phyloP scores from a whole-genome alignment of 2,113 vertebrate species.

The Ictalurus furcatus region DNA sequence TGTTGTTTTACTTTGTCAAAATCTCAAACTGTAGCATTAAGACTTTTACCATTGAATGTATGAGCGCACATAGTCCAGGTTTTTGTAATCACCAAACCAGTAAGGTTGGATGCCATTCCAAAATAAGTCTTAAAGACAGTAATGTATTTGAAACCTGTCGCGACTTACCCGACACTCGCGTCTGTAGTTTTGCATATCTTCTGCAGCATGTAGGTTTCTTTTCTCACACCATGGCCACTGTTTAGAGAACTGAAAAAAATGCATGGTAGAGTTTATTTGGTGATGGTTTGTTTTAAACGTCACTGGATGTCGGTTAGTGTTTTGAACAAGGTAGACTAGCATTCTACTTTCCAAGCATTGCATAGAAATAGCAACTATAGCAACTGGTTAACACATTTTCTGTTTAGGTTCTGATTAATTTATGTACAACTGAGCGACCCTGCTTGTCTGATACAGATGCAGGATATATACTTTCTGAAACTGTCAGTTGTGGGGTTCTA shows the following conservation, averaged over 20 bases:
- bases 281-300: background rate
- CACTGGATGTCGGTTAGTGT: background rate
- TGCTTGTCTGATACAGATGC: background rate
- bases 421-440: background rate
- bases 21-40: background rate
- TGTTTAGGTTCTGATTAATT: background rate
- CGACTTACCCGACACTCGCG: constrained; percentile 75
- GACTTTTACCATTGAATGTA: background rate
- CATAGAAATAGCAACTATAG: background rate
- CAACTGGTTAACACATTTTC: background rate
- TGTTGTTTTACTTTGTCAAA: background rate
- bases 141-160: background rate
- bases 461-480: background rate
- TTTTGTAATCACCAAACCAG: background rate
- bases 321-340: background rate
- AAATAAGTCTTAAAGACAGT: background rate
- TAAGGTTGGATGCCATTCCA: background rate
- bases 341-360: background rate
- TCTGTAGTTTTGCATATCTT: constrained; percentile 84
- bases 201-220: constrained; percentile 76
- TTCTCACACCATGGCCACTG: background rate
- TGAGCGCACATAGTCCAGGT: background rate
- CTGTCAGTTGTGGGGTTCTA: background rate
- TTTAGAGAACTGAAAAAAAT: background rate
- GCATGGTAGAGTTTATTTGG: background rate